These are phyloP conservation scores for Scaptomyza caliginosa DNA, from an alignment of 2,888 invertebrate genomes.

Conservation along the genomic window DNA sequence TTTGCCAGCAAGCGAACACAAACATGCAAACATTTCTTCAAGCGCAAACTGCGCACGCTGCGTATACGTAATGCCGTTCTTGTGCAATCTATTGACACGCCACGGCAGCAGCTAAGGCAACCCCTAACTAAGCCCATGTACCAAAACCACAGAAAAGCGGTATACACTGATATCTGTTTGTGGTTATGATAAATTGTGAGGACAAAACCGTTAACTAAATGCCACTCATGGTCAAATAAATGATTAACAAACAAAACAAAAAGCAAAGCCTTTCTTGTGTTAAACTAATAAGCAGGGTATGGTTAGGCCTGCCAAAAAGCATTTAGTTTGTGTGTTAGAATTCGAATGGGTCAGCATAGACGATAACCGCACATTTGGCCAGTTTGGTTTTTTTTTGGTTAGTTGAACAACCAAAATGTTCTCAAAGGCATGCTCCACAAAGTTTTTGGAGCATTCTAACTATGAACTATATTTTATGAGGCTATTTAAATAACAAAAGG, in stretches of 20 bases:
- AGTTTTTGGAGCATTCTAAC: slow-evolving; percentile 2
- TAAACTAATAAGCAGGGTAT: slow-evolving; percentile 9
- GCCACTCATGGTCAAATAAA: slow-evolving; percentile 32
- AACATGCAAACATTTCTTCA: slow-evolving; percentile 12
- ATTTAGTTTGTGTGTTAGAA: not conserved
- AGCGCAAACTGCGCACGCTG: slow-evolving; percentile 23
- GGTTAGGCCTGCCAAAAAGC: slow-evolving; percentile 3
- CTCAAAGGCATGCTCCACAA: not conserved
- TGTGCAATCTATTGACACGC: slow-evolving; percentile 50
- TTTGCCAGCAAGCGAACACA: slow-evolving; percentile 22
- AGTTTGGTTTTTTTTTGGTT: slow-evolving; percentile 17
- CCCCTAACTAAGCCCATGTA: slow-evolving; percentile 6
- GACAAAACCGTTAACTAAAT: slow-evolving; percentile 12
- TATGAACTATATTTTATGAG: not conserved
- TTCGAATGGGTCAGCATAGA: slow-evolving; percentile 20
- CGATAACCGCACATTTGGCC: slow-evolving; percentile 29
- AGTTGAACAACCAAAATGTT: slow-evolving; percentile 1
- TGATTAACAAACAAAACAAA: slow-evolving; percentile 23
- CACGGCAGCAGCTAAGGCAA: not conserved
- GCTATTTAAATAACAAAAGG: not conserved
- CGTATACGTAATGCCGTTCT: slow-evolving; percentile 47
- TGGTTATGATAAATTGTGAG: slow-evolving; percentile 33
- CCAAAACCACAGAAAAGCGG: slow-evolving; percentile 26
- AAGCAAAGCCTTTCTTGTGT: too few species aligned
- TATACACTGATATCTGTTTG: slow-evolving; percentile 33